Base-by-base conservation (phyloP, 2,113 vertebrate genomes). In the Sinocyclocheilus maitianheensis region DNA sequence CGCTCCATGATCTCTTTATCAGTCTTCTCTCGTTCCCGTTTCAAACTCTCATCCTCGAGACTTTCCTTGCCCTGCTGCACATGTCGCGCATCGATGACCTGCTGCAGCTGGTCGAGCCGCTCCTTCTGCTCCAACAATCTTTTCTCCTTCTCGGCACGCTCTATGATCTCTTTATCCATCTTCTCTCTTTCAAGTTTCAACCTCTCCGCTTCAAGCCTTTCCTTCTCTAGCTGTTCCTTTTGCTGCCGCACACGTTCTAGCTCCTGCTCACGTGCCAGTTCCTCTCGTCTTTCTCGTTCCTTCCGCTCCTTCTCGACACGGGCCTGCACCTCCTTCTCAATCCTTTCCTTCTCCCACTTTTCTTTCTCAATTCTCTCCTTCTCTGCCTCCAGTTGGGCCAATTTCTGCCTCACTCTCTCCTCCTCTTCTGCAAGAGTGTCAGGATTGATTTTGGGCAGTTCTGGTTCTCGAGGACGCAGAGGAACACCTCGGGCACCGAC, bases 401-500 rank as follows among this genome's bases (percentile, higher is more conserved):
- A 62, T 58, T 26, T 88, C 63, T 96, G 90, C 2, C 46, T 67
- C n/a, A 78, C 67, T 77, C 53, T 86, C 46, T 85, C 80, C 30
- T 87, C 78, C n/a, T 87, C 71, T 72, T 83, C 84, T 40, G 63
- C 67, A 1, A 74, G 65, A 16, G 75, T 40, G 43, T 86, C 55
- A 3, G 87, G 18, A 20, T 84, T 62, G 9, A 76, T 58, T 51
- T 48, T 67, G 51, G 58, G 20, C 11, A 11, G 67, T 30, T 85
- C 82, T 5, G 86, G 84, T 62, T 81, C 65, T 16, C 46, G 83
- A 12, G 81, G 12, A 34, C 85, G 89, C 63, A 95, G 89, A 0
- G 93, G 93, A 3, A 95, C 94, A 9, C 94, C 94, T 51, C 92
- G 92, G 0, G 92, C 92, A 1, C 86, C 92, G 0, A 92, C 88